Evolutionary conservation across 2,797 vertebrate species (phyloP).

Genomic region (Odontamblyopus rebecca): DNA sequence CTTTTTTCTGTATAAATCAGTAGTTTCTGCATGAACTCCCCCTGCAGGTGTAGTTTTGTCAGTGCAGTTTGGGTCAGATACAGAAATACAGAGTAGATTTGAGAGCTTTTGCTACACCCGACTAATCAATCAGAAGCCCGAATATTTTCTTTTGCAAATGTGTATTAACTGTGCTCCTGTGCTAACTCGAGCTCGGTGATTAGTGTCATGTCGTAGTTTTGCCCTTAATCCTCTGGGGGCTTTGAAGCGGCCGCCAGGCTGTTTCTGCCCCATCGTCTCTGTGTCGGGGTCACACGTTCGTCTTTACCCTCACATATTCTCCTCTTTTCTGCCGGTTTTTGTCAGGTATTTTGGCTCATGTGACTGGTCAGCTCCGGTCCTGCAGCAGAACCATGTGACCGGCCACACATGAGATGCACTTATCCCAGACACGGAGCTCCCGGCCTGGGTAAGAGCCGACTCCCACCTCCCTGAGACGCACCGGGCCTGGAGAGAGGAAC

Average conservation of each 20-base stretch:
- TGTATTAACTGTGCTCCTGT: background rate
- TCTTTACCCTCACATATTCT: background rate
- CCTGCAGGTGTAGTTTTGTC: too few species aligned
- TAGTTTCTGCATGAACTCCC: too few species aligned
- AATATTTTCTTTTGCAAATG: too few species aligned
- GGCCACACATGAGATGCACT: constrained; percentile 63
- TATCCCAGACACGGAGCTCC: constrained; percentile 52
- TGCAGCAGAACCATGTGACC: constrained; percentile 65
- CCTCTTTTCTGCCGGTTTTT: background rate
- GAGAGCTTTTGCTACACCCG: too few species aligned
- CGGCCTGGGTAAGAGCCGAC: constrained; percentile 29
- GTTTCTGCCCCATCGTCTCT: constrained; percentile 70
- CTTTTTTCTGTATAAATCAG: too few species aligned
- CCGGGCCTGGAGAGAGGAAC: background rate
- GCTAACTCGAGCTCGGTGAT: constrained; percentile 18
- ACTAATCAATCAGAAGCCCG: too few species aligned
- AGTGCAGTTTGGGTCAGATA: too few species aligned
- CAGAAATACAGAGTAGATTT: too few species aligned
- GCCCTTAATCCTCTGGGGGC: constrained; percentile 43
- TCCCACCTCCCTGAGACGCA: constrained; percentile 60
- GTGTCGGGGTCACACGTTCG: constrained; percentile 67
- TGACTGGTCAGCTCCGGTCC: constrained; percentile 62
- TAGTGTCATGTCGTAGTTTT: constrained; percentile 63
- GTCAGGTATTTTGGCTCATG: constrained; percentile 45
- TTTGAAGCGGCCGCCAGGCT: constrained; percentile 68